These are phyloP conservation scores for Gymnosoma rotundatum DNA, from an alignment of 2,888 invertebrate genomes.

Conservation along the genomic window DNA sequence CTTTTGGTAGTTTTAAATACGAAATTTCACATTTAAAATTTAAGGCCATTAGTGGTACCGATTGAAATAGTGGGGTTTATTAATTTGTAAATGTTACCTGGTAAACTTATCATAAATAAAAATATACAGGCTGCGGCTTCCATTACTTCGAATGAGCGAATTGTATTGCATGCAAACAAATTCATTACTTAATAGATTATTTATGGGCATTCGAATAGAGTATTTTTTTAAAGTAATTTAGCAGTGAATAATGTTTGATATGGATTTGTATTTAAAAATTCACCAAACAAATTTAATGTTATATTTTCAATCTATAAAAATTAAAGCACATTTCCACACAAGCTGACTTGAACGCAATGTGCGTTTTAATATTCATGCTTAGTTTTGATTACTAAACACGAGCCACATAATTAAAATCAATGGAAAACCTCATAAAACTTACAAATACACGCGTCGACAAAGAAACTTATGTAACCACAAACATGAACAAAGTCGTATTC, in stretches of 20 bases:
- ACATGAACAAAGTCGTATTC: not conserved
- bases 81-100: not conserved
- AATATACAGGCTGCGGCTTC: not conserved
- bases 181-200: slow-evolving; percentile 15
- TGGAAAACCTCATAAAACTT: slow-evolving; percentile 22
- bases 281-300: no score
- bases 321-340: no score
- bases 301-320: no score
- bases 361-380: no score
- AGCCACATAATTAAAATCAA: slow-evolving; percentile 15
- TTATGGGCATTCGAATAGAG: not conserved
- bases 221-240: not conserved
- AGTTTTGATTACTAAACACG: not conserved
- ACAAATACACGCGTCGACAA: not conserved
- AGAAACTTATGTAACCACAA: slow-evolving; percentile 12
- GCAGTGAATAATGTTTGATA: not conserved
- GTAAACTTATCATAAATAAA: not conserved
- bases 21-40: not conserved
- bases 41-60: not conserved
- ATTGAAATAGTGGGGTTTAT: not conserved
- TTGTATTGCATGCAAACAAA: not conserved
- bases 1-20: no score
- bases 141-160: not conserved
- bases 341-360: no score
- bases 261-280: not conserved